phyloP scores from a whole-genome alignment of 2,888 invertebrate species.

The Axea sp. region DNA sequence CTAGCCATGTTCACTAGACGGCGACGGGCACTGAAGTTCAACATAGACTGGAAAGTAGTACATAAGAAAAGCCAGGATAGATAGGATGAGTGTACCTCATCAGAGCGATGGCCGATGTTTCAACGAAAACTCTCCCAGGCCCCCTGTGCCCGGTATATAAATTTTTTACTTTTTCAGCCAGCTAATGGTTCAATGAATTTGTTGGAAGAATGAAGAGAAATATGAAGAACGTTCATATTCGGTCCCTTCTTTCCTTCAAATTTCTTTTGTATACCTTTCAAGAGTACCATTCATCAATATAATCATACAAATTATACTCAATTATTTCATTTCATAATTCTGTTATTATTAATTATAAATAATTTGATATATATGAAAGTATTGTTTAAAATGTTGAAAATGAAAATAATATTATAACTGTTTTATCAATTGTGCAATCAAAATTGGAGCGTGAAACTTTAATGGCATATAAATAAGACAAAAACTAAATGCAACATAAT shows the following conservation, averaged over 20 bases:
- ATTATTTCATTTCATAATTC: no score
- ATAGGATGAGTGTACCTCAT: slow-evolving; percentile 79
- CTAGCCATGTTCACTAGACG: slow-evolving; percentile 79
- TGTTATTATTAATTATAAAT: no score
- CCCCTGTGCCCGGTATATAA: slow-evolving; percentile 90
- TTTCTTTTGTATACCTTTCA: slow-evolving; percentile 18
- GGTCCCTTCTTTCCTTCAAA: slow-evolving; percentile 34
- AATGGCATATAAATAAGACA: no score
- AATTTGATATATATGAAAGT: no score
- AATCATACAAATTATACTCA: background rate
- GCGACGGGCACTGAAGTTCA: slow-evolving; percentile 76
- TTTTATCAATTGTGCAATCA: no score
- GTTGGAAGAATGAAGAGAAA: slow-evolving; percentile 17
- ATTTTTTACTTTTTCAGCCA: slow-evolving; percentile 21
- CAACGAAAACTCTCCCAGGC: slow-evolving; percentile 87
- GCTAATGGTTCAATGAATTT: slow-evolving; percentile 20
- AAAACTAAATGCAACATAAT: no score
- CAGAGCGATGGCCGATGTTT: slow-evolving; percentile 78
- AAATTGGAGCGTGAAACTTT: no score
- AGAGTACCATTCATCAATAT: slow-evolving; percentile 29
- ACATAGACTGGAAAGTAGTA: slow-evolving; percentile 76
- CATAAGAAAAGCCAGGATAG: slow-evolving; percentile 77
- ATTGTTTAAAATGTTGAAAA: no score
- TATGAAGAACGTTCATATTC: slow-evolving; percentile 34
- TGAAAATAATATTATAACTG: no score